phyloP scores from a whole-genome alignment of 2,888 invertebrate genomes.

The Agriopis leucophaearia region DNA sequence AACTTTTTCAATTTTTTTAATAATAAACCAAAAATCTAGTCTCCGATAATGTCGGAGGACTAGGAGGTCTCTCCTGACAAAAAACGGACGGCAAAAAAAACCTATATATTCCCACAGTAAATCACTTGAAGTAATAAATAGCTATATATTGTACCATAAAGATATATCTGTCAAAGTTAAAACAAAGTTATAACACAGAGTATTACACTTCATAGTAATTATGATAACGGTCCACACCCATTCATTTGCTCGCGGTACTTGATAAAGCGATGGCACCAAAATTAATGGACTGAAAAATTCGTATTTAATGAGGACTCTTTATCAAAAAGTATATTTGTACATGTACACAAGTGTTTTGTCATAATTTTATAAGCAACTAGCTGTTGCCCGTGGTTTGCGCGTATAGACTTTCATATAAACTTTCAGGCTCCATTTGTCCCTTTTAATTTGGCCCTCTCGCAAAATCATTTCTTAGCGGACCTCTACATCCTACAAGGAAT shows the following conservation, averaged over 20 bases:
- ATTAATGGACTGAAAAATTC: slow-evolving; percentile 49
- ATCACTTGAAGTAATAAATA: slow-evolving; percentile 55
- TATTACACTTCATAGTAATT: slow-evolving; percentile 46
- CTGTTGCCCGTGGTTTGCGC: too few species aligned
- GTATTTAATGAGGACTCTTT: slow-evolving; percentile 50
- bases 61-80: too few species aligned
- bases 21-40: too few species aligned
- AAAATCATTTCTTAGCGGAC: too few species aligned
- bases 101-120: slow-evolving; percentile 53
- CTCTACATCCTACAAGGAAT: too few species aligned
- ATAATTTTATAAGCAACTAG: not conserved
- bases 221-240: slow-evolving; percentile 56
- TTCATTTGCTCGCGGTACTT: slow-evolving; percentile 39
- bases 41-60: too few species aligned
- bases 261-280: slow-evolving; percentile 47
- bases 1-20: too few species aligned
- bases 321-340: slow-evolving; percentile 13
- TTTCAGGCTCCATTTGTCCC: too few species aligned
- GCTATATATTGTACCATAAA: slow-evolving; percentile 48
- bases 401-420: too few species aligned
- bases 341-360: slow-evolving; percentile 8
- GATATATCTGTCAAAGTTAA: slow-evolving; percentile 50
- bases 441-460: too few species aligned
- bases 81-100: not conserved
- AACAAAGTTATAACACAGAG: slow-evolving; percentile 40